These are phyloP conservation scores for Leptinotarsa rubiginosa DNA, from an alignment of 2,888 invertebrate genomes.

Conservation along the genomic window DNA sequence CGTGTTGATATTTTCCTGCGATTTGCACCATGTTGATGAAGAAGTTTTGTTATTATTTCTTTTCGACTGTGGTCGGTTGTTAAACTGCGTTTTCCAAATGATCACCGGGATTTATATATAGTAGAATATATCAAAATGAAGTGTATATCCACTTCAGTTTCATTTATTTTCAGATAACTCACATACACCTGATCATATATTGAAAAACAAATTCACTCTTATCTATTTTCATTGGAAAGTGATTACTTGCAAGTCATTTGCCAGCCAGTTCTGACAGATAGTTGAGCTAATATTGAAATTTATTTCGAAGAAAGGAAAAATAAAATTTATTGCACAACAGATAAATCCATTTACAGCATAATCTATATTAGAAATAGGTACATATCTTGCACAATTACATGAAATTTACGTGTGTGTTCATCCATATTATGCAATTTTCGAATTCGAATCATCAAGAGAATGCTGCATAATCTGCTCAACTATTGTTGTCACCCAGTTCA, in stretches of 20 bases:
- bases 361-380: too few species aligned
- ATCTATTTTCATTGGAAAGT: not conserved
- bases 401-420: too few species aligned
- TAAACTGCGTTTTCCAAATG: not conserved
- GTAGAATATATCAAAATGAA: not conserved
- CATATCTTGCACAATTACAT: too few species aligned
- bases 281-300: too few species aligned
- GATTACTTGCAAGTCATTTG: not conserved
- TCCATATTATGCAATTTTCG: too few species aligned
- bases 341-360: too few species aligned
- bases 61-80: not conserved
- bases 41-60: not conserved
- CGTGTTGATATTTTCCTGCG: conserved; percentile 50
- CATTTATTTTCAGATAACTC: not conserved
- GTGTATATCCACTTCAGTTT: not conserved
- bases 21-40: conserved; percentile 49
- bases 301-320: too few species aligned
- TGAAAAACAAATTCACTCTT: not conserved
- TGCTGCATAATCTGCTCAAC: too few species aligned
- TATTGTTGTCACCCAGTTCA: too few species aligned
- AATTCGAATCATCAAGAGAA: too few species aligned
- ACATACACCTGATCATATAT: not conserved
- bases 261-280: too few species aligned
- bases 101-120: not conserved
- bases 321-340: too few species aligned